Conservation (phyloP, 2,888 invertebrate genomes). For the Craniophora ligustri region DNA sequence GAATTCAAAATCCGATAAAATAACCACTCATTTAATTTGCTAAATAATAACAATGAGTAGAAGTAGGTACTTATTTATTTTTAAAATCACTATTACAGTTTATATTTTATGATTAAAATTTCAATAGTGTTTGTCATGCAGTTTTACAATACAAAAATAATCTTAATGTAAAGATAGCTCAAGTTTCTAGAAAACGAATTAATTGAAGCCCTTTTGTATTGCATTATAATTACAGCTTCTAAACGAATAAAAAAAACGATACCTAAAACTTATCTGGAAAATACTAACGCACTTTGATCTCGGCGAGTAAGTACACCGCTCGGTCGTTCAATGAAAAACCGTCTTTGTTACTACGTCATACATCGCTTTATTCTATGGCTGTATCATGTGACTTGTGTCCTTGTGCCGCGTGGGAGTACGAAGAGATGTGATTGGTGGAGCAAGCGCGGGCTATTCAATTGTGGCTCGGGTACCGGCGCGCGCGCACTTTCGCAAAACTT, state of each 20-base stretch:
- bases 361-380: constrained; percentile 63
- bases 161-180: no score
- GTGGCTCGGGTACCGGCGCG: constrained; percentile 71
- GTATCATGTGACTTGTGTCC: constrained; percentile 70
- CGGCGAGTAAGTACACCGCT: constrained; percentile 47
- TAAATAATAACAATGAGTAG: no score
- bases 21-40: no score
- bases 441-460: constrained; percentile 83
- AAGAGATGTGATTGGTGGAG: constrained; percentile 71
- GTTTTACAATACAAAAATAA: no score
- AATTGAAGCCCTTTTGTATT: no score
- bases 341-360: constrained; percentile 28
- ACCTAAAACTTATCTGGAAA: constrained; percentile 48
- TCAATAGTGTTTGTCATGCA: no score
- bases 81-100: no score
- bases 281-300: constrained; percentile 56
- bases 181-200: no score
- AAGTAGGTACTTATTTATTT: no score
- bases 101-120: no score
- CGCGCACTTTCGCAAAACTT: constrained; percentile 82
- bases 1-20: not conserved
- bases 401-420: constrained; percentile 73
- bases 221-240: not conserved
- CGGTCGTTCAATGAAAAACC: constrained; percentile 23
- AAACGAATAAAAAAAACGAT: constrained; percentile 21